Percentiles rank a stretch among this genome's conserved stretches.
Evolutionary conservation across 2,888 invertebrate genomes (phyloP).

Genomic region (Euzophera pinguis): DNA sequence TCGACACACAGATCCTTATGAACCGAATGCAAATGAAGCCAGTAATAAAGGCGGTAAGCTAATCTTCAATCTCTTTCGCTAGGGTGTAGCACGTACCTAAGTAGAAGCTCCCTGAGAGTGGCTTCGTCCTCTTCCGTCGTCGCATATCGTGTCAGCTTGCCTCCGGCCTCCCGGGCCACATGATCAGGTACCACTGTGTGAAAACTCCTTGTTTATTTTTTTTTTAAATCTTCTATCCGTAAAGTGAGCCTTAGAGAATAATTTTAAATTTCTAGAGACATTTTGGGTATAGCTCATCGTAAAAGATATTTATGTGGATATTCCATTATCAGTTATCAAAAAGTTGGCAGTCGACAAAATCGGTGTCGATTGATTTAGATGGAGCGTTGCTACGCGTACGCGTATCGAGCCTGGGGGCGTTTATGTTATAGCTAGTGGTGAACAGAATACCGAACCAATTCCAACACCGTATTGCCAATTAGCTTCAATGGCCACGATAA

Average conservation of each 20-base stretch:
- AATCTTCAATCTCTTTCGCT: slow-evolving; percentile 44
- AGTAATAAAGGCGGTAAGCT: slow-evolving; percentile 67
- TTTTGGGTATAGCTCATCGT: too few relatives aligned
- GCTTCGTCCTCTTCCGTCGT: slow-evolving; percentile 94
- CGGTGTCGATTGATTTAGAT: background rate
- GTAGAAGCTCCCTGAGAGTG: slow-evolving; percentile 96
- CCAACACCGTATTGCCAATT: slow-evolving; percentile 59
- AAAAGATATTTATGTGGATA: too few relatives aligned
- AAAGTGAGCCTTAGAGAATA: background rate
- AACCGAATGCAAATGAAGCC: slow-evolving; percentile 62
- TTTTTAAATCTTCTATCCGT: slow-evolving; percentile 23
- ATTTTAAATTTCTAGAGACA: too few relatives aligned
- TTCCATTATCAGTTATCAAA: background rate
- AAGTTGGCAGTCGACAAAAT: background rate
- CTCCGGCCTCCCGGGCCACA: slow-evolving; percentile 79
- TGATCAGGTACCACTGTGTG: slow-evolving; percentile 77
- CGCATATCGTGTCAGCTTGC: slow-evolving; percentile 87
- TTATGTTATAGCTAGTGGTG: background rate
- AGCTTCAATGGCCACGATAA: slow-evolving; percentile 69
- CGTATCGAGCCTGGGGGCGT: slow-evolving; percentile 7
- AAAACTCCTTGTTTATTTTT: slow-evolving; percentile 69
- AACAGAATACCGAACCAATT: slow-evolving; percentile 45
- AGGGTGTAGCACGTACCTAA: slow-evolving; percentile 85
- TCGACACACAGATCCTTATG: slow-evolving; percentile 51
- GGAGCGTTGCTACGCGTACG: background rate